phyloP scores from a whole-genome alignment of 1,140 invertebrate genomes.

The Aphaenogaster rudis region DNA sequence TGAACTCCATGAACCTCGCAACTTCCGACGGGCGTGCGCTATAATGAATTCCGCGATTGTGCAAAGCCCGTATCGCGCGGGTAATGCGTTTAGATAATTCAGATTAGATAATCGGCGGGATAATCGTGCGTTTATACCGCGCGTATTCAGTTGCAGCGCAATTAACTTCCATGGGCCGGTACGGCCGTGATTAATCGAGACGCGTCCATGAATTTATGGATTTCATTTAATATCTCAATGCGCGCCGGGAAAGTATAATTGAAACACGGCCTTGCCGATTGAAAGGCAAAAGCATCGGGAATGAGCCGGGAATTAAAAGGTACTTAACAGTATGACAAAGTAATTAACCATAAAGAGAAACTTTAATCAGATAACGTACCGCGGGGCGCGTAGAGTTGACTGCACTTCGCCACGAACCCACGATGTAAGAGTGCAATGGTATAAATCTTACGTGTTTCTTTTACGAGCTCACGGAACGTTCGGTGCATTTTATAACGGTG shows the following conservation, averaged over 20 bases:
- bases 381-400: slow-evolving; percentile 17
- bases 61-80: slow-evolving; percentile 45
- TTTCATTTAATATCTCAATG: slow-evolving; percentile 80
- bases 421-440: slow-evolving; percentile 22
- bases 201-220: slow-evolving; percentile 78
- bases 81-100: slow-evolving; percentile 69
- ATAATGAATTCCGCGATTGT: slow-evolving; percentile 70
- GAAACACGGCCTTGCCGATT: slow-evolving; percentile 75
- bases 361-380: slow-evolving; percentile 70
- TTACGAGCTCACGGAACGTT: slow-evolving; percentile 9
- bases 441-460: slow-evolving; percentile 52
- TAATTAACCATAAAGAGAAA: slow-evolving; percentile 75
- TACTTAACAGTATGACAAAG: slow-evolving; percentile 76
- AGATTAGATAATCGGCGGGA: slow-evolving; percentile 74
- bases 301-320: slow-evolving; percentile 66
- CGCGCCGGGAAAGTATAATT: slow-evolving; percentile 68
- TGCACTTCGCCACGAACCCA: slow-evolving; percentile 1
- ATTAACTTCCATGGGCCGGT: slow-evolving; percentile 70
- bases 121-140: slow-evolving; percentile 65
- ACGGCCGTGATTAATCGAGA: slow-evolving; percentile 73
- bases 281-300: slow-evolving; percentile 63
- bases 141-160: slow-evolving; percentile 48
- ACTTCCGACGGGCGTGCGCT: slow-evolving; percentile 58
- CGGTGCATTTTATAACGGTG: slow-evolving; percentile 8
- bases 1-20: slow-evolving; percentile 18